Conservation (phyloP, 2,888 invertebrate genomes). For the Vandiemenella viatica region DNA sequence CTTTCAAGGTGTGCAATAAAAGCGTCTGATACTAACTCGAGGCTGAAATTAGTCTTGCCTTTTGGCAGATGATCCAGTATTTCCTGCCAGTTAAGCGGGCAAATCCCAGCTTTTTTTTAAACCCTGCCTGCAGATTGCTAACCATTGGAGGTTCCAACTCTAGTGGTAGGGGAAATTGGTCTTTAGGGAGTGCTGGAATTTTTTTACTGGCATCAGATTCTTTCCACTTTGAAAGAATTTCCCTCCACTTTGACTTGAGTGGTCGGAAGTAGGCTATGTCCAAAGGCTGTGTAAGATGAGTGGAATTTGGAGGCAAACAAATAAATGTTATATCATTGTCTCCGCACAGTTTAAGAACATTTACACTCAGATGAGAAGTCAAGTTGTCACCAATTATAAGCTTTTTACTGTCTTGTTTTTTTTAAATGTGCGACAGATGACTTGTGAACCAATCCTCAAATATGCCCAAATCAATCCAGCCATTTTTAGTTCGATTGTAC, state of each 20-base stretch:
- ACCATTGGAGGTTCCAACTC: background rate
- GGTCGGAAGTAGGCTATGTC: too few species aligned
- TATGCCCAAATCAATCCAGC: constrained; percentile 20
- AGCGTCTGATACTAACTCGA: too few species aligned
- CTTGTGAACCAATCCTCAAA: constrained; percentile 22
- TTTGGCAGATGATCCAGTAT: too few species aligned
- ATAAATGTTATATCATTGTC: too few species aligned
- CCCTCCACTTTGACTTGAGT: too few species aligned
- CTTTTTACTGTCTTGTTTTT: constrained; percentile 19
- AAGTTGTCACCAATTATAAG: constrained; percentile 26
- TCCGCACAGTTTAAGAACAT: constrained; percentile 21
- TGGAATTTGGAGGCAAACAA: too few species aligned
- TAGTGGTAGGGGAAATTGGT: background rate
- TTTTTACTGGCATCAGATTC: background rate
- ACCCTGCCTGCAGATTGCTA: background rate
- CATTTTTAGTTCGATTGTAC: constrained; percentile 25
- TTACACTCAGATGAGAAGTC: constrained; percentile 20
- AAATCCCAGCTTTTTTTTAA: background rate
- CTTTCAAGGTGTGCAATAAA: too few species aligned
- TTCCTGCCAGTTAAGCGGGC: background rate
- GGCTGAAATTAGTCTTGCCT: too few species aligned
- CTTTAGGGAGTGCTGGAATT: background rate
- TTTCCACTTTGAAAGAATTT: constrained; percentile 16
- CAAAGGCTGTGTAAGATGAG: too few species aligned
- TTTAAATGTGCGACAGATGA: constrained; percentile 19